A percentile compares a stretch with the other conserved stretches of the same genome.
Evolutionary conservation across 2,113 vertebrate species (phyloP).

Genomic region (Romanogobio albipinnatus): DNA sequence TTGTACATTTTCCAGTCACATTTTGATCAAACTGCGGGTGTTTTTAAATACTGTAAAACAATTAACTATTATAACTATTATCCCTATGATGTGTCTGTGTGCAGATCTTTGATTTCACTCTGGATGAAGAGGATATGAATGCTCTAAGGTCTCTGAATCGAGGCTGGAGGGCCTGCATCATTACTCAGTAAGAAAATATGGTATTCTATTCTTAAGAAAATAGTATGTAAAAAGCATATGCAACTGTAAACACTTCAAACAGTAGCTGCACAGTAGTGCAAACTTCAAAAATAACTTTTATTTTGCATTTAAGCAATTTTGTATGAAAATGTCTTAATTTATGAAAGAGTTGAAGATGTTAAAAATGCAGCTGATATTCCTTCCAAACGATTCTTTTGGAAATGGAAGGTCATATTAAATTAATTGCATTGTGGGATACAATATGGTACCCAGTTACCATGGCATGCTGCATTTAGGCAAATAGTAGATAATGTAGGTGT

Average conservation of each 20-base stretch:
- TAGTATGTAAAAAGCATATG: neutral
- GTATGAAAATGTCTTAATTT: neutral
- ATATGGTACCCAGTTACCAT: neutral
- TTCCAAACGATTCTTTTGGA: neutral
- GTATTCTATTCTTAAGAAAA: neutral
- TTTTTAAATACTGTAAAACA: neutral
- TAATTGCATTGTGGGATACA: neutral
- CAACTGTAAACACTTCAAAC: neutral
- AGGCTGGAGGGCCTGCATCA: constrained; percentile 63
- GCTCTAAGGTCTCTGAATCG: constrained; percentile 69
- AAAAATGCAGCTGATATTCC: neutral
- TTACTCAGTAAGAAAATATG: constrained; percentile 64
- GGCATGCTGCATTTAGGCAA: neutral
- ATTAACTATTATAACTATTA: neutral
- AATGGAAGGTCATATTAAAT: neutral
- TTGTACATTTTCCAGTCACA: neutral
- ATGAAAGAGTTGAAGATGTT: neutral
- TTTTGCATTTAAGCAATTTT: neutral
- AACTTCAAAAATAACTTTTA: neutral
- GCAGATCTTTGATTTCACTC: constrained; percentile 78
- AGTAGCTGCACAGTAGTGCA: neutral
- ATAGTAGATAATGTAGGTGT: neutral
- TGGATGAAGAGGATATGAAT: constrained; percentile 71
- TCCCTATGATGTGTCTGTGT: neutral
- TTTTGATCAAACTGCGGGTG: neutral